Evolutionary conservation across 2,113 vertebrate genomes (phyloP).

Genomic region (Oenanthe melanoleuca): DNA sequence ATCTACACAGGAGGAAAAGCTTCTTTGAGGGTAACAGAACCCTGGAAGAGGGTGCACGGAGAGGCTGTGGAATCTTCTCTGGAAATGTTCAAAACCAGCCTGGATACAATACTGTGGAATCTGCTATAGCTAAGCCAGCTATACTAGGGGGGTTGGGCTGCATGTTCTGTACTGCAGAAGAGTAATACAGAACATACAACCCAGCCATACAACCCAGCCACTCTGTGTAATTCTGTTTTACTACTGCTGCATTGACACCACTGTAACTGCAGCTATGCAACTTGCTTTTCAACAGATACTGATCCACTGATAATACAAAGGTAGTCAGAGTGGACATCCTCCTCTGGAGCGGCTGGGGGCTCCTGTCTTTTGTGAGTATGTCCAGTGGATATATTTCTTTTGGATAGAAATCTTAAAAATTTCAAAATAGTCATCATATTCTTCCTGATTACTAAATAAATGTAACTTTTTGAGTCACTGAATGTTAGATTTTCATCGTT

Average conservation of each 20-base stretch:
- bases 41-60: background rate
- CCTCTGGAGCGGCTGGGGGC: rapidly evolving
- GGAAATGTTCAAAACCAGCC: background rate
- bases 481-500: background rate
- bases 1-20: background rate
- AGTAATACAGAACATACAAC: background rate
- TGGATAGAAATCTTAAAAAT: background rate
- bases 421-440: background rate
- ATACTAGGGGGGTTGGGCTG: rapidly evolving
- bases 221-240: background rate
- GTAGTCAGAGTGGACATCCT: background rate
- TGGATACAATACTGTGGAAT: background rate
- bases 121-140: background rate
- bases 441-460: background rate
- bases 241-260: background rate
- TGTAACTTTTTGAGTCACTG: background rate
- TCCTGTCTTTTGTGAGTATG: rapidly evolving
- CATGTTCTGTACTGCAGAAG: background rate
- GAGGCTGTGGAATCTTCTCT: background rate
- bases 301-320: background rate
- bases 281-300: background rate
- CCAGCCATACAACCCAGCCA: background rate
- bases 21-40: background rate
- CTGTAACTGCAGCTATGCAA: rapidly evolving
- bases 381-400: background rate